phyloP scores from a whole-genome alignment of 2,113 vertebrate species.

The Sterrhoptilus dennistouni region DNA sequence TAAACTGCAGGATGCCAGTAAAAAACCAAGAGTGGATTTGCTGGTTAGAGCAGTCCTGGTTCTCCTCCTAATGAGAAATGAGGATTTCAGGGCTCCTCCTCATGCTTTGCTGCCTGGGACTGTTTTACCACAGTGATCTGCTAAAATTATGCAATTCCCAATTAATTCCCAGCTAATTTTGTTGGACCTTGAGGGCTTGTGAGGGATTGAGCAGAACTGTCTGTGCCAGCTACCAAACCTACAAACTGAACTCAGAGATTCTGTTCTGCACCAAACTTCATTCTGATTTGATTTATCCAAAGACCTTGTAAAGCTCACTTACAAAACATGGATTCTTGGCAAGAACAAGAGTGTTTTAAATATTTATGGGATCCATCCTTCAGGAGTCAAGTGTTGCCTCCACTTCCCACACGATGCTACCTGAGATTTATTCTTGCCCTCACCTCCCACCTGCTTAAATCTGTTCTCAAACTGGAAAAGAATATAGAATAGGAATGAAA shows the following conservation, averaged over 20 bases:
- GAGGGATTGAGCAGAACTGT: background rate
- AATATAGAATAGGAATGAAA: background rate
- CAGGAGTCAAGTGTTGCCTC: background rate
- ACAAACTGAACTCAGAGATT: background rate
- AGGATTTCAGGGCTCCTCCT: background rate
- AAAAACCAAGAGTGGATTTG: background rate
- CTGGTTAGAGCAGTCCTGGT: background rate
- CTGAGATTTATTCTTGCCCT: background rate
- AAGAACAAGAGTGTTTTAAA: background rate
- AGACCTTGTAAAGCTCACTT: background rate
- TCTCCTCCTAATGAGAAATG: background rate
- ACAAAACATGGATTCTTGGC: background rate
- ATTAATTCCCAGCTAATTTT: background rate
- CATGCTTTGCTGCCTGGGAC: background rate
- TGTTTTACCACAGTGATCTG: background rate
- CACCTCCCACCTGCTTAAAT: background rate
- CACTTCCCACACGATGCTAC: background rate
- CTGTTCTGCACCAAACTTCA: background rate
- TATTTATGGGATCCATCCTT: background rate
- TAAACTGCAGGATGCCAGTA: background rate
- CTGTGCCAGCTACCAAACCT: background rate
- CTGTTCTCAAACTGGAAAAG: background rate
- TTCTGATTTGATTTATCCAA: background rate
- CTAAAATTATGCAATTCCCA: background rate
- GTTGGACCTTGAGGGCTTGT: accelerated